A percentile compares a stretch with the other conserved stretches of the same genome.
phyloP scores from a whole-genome alignment of 2,113 vertebrate genomes.

The Platanista minor region DNA sequence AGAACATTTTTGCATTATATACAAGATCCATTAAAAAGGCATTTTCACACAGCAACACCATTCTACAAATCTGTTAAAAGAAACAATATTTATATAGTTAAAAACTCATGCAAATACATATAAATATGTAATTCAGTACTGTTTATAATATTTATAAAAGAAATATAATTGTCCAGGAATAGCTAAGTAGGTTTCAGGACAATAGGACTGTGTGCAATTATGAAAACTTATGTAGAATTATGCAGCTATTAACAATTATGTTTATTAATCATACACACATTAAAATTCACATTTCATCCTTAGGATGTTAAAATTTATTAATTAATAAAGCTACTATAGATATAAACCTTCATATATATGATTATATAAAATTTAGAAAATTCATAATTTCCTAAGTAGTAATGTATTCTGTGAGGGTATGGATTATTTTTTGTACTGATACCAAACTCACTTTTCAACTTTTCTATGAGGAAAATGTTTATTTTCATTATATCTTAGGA shows the following conservation, averaged over 20 bases:
- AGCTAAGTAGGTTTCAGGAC: background rate
- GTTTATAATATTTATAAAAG: background rate
- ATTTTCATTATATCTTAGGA: background rate
- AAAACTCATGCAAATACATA: background rate
- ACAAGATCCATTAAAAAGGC: background rate
- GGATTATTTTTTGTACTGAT: background rate
- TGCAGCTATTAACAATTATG: background rate
- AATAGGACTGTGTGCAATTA: background rate
- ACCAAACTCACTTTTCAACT: background rate
- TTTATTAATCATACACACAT: background rate
- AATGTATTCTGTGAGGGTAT: background rate
- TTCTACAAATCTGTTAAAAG: background rate
- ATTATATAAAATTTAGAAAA: background rate
- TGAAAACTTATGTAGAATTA: constrained; percentile 22
- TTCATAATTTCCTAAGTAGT: background rate
- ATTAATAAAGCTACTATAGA: background rate
- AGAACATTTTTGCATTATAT: background rate
- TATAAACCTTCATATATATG: background rate
- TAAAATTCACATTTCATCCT: background rate
- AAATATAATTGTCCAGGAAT: background rate
- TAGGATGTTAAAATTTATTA: background rate
- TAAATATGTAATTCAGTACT: background rate
- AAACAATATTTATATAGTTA: background rate
- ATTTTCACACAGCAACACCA: background rate
- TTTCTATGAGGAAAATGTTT: background rate